These are phyloP conservation scores for Conger conger DNA, from an alignment of 2,113 vertebrate species.

Conservation along the genomic window DNA sequence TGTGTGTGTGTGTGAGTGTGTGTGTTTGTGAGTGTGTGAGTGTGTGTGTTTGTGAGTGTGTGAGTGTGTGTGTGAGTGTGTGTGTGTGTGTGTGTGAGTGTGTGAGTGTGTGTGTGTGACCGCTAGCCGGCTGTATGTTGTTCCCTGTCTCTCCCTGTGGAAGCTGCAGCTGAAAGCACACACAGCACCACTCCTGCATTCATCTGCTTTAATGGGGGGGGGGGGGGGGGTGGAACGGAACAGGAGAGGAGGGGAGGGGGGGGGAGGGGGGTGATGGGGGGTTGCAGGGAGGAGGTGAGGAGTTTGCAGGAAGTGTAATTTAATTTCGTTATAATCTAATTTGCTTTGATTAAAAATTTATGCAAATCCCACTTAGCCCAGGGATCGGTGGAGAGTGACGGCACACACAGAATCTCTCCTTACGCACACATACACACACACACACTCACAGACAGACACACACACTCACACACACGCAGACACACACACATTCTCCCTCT, in stretches of 20 bases:
- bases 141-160: too few relatives aligned
- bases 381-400: slow-evolving; percentile 67
- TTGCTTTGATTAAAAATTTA: slow-evolving; percentile 83
- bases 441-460: too few relatives aligned
- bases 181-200: slow-evolving; percentile 8
- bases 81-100: background rate
- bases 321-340: slow-evolving; percentile 80
- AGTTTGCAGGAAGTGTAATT: slow-evolving; percentile 70
- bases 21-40: too few relatives aligned
- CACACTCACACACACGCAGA: too few relatives aligned
- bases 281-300: slow-evolving; percentile 60
- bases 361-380: slow-evolving; percentile 77
- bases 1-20: background rate
- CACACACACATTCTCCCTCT: background rate
- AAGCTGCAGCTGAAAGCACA: too few relatives aligned
- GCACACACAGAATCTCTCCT: slow-evolving; percentile 41
- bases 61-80: background rate
- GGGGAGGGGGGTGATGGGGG: slow-evolving; percentile 64
- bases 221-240: slow-evolving; percentile 9
- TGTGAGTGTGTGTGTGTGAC: too few relatives aligned
- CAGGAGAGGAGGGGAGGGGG: slow-evolving; percentile 49
- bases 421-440: background rate
- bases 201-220: slow-evolving; percentile 21
- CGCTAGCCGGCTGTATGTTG: too few relatives aligned
- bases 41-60: background rate